These are phyloP conservation scores for Drosophila anceps DNA, from an alignment of 2,888 invertebrate genomes.

Conservation along the genomic window DNA sequence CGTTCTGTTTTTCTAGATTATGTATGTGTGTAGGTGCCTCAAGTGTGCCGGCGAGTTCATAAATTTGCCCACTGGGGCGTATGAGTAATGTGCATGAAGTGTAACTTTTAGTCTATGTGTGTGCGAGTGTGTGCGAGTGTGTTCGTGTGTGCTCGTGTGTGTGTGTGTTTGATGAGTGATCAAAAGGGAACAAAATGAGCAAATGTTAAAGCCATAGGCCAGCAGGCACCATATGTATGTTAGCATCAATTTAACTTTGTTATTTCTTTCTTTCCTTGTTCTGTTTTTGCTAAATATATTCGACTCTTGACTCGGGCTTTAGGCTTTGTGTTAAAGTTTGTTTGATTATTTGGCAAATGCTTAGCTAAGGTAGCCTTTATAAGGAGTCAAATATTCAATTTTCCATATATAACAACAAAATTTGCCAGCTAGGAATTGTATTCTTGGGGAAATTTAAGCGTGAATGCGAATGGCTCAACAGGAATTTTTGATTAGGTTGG, in stretches of 20 bases:
- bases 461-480: too few relatives aligned
- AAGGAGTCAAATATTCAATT: too few relatives aligned
- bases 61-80: slow-evolving; percentile 82
- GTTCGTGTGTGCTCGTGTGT: not conserved
- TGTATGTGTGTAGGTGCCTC: slow-evolving; percentile 66
- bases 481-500: too few relatives aligned
- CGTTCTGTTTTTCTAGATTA: slow-evolving; percentile 47
- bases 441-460: too few relatives aligned
- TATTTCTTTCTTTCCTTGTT: slow-evolving; percentile 25
- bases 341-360: not conserved
- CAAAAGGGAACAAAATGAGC: slow-evolving; percentile 42
- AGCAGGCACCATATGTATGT: slow-evolving; percentile 69
- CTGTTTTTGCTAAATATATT: slow-evolving; percentile 29
- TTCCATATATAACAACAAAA: too few relatives aligned
- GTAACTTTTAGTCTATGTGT: slow-evolving; percentile 50
- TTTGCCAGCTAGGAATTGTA: too few relatives aligned
- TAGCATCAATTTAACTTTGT: slow-evolving; percentile 64
- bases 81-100: slow-evolving; percentile 76
- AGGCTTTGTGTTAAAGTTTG: not conserved
- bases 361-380: not conserved
- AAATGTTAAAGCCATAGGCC: slow-evolving; percentile 59
- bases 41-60: slow-evolving; percentile 78
- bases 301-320: slow-evolving; percentile 1
- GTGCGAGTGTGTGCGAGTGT: not conserved
- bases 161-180: slow-evolving; percentile 34